phyloP scores from a whole-genome alignment of 2,888 invertebrate genomes.

The Catocala nupta region DNA sequence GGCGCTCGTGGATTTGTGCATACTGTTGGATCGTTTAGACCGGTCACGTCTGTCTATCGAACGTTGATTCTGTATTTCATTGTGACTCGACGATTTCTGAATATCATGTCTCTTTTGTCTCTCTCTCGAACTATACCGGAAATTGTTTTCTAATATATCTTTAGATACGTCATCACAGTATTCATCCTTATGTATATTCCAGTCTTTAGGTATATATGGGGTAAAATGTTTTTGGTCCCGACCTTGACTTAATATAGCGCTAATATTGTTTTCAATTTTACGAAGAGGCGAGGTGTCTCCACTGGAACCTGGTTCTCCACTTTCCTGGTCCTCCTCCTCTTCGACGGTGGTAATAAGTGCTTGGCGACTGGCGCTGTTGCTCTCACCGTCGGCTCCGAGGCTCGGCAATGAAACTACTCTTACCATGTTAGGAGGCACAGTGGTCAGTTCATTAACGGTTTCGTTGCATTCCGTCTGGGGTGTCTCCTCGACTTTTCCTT shows the following conservation, averaged over 20 bases:
- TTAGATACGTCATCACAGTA: constrained; percentile 86
- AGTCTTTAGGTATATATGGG: constrained; percentile 86
- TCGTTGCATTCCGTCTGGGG: constrained; percentile 84
- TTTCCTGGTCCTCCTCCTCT: constrained; percentile 90
- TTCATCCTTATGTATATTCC: constrained; percentile 87
- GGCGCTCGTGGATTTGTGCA: constrained; percentile 92
- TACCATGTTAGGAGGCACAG: constrained; percentile 89
- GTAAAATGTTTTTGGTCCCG: constrained; percentile 86
- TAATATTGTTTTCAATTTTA: constrained; percentile 91
- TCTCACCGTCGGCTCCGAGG: constrained; percentile 86
- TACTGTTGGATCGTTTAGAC: constrained; percentile 88
- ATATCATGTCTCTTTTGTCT: constrained; percentile 86
- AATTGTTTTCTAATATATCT: constrained; percentile 84
- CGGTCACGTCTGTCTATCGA: constrained; percentile 84
- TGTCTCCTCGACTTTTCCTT: constrained; percentile 89
- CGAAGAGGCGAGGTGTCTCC: constrained; percentile 90
- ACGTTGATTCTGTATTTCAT: constrained; percentile 87
- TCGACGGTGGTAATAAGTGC: constrained; percentile 91
- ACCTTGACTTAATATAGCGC: constrained; percentile 89
- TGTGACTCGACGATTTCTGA: constrained; percentile 89
- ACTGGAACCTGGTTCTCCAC: constrained; percentile 88
- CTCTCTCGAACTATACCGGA: constrained; percentile 85
- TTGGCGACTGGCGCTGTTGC: constrained; percentile 84
- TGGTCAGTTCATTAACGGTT: constrained; percentile 88
- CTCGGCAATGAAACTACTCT: constrained; percentile 90